Evolutionary conservation across 1,140 invertebrate genomes (phyloP).

Genomic region (Macrobrachium rosenbergii): DNA sequence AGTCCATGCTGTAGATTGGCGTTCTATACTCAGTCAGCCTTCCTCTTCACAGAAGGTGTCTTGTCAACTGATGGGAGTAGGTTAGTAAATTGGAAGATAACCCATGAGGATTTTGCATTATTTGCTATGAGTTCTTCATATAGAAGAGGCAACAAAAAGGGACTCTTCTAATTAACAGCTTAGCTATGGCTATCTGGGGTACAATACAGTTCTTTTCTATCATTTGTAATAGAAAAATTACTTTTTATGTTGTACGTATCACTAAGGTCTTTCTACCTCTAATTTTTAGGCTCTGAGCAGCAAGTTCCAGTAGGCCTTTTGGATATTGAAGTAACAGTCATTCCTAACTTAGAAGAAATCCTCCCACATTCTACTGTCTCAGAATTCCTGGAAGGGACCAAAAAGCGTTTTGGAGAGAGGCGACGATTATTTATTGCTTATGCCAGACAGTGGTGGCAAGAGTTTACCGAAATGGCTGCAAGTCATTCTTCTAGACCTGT

Average conservation of each 20-base stretch:
- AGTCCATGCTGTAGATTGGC: constrained; percentile 30
- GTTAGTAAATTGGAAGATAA: neutral
- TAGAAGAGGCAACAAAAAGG: no score
- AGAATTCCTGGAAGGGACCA: constrained; percentile 1
- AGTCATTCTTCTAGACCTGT: constrained; percentile 21
- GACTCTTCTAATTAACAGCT: no score
- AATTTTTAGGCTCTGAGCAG: neutral
- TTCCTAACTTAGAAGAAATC: neutral
- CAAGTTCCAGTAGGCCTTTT: constrained; percentile 36
- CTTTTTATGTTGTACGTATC: neutral
- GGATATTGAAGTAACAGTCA: constrained; percentile 27
- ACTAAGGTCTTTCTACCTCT: no score
- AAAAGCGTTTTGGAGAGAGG: constrained; percentile 19
- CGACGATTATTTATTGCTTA: constrained; percentile 25
- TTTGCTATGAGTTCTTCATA: no score
- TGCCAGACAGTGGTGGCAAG: constrained; percentile 38
- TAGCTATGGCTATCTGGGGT: no score
- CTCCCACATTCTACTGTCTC: constrained; percentile 1
- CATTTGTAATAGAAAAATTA: neutral
- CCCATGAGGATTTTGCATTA: no score
- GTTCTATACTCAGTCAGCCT: constrained; percentile 28
- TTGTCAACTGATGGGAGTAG: constrained; percentile 46
- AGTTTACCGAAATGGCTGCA: constrained; percentile 14
- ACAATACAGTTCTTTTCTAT: no score
- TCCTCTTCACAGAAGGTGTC: constrained; percentile 18